A percentile compares a stretch with the other conserved stretches of the same genome.
Evolutionary conservation across 1,140 invertebrate genomes (phyloP).

Genomic region (Drosophila cardini): DNA sequence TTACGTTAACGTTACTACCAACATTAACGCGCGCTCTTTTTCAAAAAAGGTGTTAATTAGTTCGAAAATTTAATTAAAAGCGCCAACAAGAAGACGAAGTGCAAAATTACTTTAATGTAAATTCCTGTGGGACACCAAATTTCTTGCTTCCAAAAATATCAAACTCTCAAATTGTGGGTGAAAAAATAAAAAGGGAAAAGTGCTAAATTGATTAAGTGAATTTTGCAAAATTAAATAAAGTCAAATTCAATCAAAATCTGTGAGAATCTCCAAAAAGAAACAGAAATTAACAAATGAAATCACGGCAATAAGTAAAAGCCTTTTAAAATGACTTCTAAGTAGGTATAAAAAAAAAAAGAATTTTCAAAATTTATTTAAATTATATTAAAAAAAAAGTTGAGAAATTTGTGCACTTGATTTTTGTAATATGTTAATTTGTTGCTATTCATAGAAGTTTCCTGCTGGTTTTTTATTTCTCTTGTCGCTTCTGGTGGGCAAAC

Average conservation of each 20-base stretch:
- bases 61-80: conserved; percentile 66
- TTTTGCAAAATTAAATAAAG: conserved; percentile 19
- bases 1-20: not conserved
- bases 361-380: not conserved
- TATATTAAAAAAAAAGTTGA: not conserved
- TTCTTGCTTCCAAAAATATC: not conserved
- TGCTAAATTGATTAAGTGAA: conserved; percentile 13
- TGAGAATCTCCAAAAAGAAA: not conserved
- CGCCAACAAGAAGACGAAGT: conserved; percentile 41
- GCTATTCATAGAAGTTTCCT: conserved; percentile 14
- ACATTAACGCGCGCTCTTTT: conserved; percentile 45
- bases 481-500: conserved; percentile 5
- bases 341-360: conserved; percentile 10
- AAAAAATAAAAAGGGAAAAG: conserved; percentile 22
- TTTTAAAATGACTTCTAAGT: conserved; percentile 28
- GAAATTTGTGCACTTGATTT: not conserved
- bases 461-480: no score
- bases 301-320: not conserved
- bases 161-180: conserved; percentile 36
- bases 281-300: not conserved
- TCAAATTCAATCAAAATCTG: conserved; percentile 1
- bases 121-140: conserved; percentile 14
- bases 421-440: conserved; percentile 6
- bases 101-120: conserved; percentile 47
- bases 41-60: conserved; percentile 69